Evolutionary conservation across 2,888 invertebrate species (phyloP).

Genomic region (Allacma fusca): DNA sequence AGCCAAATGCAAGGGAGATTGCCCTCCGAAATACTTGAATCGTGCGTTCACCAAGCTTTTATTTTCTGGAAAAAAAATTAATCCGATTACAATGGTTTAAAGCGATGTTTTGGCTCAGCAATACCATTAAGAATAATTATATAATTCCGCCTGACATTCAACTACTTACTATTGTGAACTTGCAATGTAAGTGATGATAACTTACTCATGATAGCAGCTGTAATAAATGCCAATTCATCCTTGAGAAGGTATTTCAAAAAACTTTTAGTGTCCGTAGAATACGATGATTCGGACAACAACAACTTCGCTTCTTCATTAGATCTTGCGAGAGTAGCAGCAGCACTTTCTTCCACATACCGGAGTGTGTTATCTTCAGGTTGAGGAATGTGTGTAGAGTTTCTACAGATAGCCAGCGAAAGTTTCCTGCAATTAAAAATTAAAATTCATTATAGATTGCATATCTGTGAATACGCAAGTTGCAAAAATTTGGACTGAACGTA

Average conservation of each 20-base stretch:
- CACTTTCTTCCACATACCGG: conserved; percentile 31
- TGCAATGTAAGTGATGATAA: not conserved
- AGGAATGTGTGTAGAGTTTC: not conserved
- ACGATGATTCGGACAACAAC: conserved; percentile 16
- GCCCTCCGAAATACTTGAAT: conserved; percentile 11
- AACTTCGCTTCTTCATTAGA: conserved; percentile 30
- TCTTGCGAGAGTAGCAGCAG: conserved; percentile 5
- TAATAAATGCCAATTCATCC: conserved; percentile 23
- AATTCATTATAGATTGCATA: too few species aligned
- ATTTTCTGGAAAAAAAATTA: conserved; percentile 9
- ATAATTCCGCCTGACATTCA: too few species aligned
- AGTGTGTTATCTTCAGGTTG: conserved; percentile 17
- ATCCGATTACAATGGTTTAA: not conserved
- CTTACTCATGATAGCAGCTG: conserved; percentile 19
- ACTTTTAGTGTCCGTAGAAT: not conserved
- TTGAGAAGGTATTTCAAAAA: conserved; percentile 26
- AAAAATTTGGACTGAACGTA: too few species aligned
- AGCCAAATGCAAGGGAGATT: conserved; percentile 37
- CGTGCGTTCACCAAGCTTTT: conserved; percentile 11
- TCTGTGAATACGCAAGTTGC: too few species aligned
- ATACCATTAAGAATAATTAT: too few species aligned
- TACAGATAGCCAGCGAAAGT: not conserved
- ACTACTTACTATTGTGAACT: not conserved
- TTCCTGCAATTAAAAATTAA: conserved; percentile 15
- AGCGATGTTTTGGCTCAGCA: too few species aligned